Base-by-base conservation (phyloP, 2,888 invertebrate species). In the Nesidiocoris tenuis region DNA sequence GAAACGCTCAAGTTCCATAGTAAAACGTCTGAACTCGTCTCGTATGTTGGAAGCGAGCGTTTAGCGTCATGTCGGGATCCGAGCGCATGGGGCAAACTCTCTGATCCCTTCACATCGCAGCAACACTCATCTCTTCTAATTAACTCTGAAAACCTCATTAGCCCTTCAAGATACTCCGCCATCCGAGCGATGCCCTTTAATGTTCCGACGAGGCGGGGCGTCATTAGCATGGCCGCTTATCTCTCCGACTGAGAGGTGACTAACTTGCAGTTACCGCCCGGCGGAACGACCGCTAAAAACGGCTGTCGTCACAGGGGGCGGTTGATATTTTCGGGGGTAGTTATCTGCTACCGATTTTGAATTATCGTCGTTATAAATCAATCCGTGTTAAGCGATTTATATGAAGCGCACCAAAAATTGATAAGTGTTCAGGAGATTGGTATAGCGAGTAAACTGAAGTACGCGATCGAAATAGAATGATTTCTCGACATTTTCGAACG, bases 121-220 rank as follows among this genome's bases (percentile, higher is more conserved):
- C 39, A 39, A 39, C 39, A 39, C 39, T 39, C 67, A 67, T 56
- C 67, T 55, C 67, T 67, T 67, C 67, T 67, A 67, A 67, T 67
- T 67, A 67, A 67, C 67, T 67, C 67, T 56, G 67, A 67, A 67
- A 67, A 67, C 67, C 67, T 67, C 67, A 67, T 67, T 67, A 67
- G 55, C 67, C 65, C 67, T 67, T 67, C 67, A 55, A 67, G 67
- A 67, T 67, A 67, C 67, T 22, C 39, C 39, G 39, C 39, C 39
- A 39, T 39, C 39, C 39, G 39, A 39, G 39, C 39, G 39, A 12
- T 3, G 39, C 39, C 39, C 39, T 39, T 39, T 39, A 39, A 39
- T 39, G 39, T 39, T 39, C 39, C 5, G 12, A 39, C 39, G 39
- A 39, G 39, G 12, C 12, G 39, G 5, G 39, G 39, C 39, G 39